Evolutionary conservation across 2,113 vertebrate species (phyloP).

Genomic region (Sarotherodon lohbergeri): DNA sequence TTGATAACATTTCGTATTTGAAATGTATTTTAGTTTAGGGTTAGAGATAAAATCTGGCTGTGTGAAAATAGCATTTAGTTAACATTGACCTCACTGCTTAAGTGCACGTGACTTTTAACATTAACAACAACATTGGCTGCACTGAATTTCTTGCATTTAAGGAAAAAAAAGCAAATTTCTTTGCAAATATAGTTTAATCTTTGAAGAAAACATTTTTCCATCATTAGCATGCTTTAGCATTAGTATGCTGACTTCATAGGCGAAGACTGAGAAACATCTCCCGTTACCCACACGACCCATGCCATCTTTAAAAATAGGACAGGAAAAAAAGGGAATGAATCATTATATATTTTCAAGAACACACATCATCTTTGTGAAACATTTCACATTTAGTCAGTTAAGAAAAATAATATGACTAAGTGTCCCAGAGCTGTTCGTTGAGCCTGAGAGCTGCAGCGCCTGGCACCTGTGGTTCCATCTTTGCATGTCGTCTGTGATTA

Average conservation of each 20-base stretch:
- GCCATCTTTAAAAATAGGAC: background rate
- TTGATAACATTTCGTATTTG: background rate
- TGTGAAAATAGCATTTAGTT: background rate
- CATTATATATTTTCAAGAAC: background rate
- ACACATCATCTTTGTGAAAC: background rate
- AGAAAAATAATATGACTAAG: background rate
- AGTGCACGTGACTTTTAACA: background rate
- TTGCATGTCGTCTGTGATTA: background rate
- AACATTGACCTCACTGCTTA: background rate
- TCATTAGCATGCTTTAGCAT: background rate
- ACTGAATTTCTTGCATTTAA: background rate
- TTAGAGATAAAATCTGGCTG: background rate
- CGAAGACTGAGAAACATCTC: background rate
- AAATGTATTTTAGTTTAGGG: background rate
- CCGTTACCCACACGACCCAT: background rate
- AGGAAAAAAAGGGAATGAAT: background rate
- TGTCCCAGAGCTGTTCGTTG: background rate
- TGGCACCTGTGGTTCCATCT: background rate
- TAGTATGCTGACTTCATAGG: background rate
- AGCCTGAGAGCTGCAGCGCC: background rate
- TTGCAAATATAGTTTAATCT: background rate
- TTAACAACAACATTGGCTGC: background rate
- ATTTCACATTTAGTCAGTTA: background rate
- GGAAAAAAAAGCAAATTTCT: background rate
- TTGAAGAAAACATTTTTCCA: background rate